Evolutionary conservation across 2,113 vertebrate genomes (phyloP).

Genomic region (Marcusenius ussheri): DNA sequence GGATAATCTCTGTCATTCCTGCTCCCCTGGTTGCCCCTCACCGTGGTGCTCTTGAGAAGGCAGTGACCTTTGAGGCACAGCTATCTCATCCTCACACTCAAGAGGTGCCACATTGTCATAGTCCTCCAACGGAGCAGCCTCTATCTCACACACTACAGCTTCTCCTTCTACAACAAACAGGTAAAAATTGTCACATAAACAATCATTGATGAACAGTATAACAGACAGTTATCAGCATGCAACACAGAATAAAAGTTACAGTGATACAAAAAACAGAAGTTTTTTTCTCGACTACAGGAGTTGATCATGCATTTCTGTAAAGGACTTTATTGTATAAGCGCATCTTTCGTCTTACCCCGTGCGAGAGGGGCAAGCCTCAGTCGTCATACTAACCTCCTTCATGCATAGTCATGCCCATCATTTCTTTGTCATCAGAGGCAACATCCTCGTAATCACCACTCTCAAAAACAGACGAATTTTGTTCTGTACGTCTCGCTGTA

Average conservation of each 20-base stretch:
- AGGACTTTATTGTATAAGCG: not conserved
- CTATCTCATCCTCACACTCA: not conserved
- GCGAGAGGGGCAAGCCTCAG: not conserved
- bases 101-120: slow-evolving; percentile 44
- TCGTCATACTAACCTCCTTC: not conserved
- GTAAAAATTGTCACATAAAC: not conserved
- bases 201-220: not conserved
- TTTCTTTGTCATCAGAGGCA: slow-evolving; percentile 12
- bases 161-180: not conserved
- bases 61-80: not conserved
- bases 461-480: slow-evolving; percentile 26
- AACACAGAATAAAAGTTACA: not conserved
- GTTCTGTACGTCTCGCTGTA: slow-evolving; percentile 18
- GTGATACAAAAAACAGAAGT: not conserved
- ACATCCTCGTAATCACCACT: slow-evolving; percentile 41
- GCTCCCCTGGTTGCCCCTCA: not conserved
- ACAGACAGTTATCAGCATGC: not conserved
- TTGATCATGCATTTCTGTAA: not conserved
- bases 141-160: slow-evolving; percentile 31
- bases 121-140: slow-evolving; percentile 26
- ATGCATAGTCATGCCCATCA: not conserved
- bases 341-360: not conserved
- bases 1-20: slow-evolving; percentile 30
- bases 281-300: not conserved
- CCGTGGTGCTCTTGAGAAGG: not conserved